Base-by-base conservation (phyloP, 2,888 invertebrate genomes). In the Trilocha varians region DNA sequence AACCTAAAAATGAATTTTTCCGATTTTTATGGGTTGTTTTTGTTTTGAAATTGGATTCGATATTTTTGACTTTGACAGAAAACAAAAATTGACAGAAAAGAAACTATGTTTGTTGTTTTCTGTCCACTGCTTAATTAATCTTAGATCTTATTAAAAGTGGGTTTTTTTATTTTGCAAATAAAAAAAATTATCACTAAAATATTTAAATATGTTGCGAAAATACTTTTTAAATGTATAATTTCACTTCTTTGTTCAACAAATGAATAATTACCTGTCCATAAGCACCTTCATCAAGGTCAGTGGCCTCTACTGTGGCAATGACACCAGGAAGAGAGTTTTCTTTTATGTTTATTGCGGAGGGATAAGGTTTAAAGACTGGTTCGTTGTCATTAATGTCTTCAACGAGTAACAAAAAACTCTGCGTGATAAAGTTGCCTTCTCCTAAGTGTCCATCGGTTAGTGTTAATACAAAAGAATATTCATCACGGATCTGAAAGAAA, bases 331-430 rank as follows among this genome's bases (percentile, higher is more conserved):
- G 76, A 40, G 93, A 91, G 71, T 95, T 90, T 84, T 97, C 97
- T 44, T 90, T 89, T 34, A 97, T 88, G 44, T 90, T 91, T 49
- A 97, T 87, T 40, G 95, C 93, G 36, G 94, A 91, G 57, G 93
- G 93, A 78, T 95, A 95, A 14, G 94, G 91, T 70, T 92, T 90
- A 74, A 96, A 97, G 50, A 94, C 88, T 18, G 97, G 97, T 62
- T 91, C 92, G 84, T 96, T 96, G 84, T 96, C 96, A 67, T 96
- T 96, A 36, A 95, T 92, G 70, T 97, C 97, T 82, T 96, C 96
- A 36, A 97, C 95, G 57, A 96, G 87, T 40, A 96, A 80, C 51
- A 96, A 85, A 57, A 97, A 89, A 67, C 96, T 95, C 82, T 96
- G 96, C 1, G 95, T 96, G 55, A 96, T 93, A 75, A 90, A 95